Conservation (phyloP, 1,140 invertebrate genomes). For the Eriocheir sinensis region DNA sequence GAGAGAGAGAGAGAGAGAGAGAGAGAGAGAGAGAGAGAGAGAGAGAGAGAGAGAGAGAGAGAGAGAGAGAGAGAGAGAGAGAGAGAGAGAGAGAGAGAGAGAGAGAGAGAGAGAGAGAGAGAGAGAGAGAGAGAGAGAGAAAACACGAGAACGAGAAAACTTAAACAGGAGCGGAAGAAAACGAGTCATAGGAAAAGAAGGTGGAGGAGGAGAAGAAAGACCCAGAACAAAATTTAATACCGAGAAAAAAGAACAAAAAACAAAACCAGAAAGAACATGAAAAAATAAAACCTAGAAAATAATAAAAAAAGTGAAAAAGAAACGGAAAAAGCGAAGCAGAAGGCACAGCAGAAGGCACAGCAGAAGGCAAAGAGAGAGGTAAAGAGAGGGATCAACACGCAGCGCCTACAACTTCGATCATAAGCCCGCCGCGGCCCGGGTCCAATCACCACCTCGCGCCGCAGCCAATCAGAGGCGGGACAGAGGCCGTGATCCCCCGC, state of each 20-base stretch:
- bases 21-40: background rate
- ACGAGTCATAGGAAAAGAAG: background rate
- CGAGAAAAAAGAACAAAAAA: background rate
- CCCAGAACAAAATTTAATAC: background rate
- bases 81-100: background rate
- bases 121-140: slow-evolving; percentile 58
- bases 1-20: background rate
- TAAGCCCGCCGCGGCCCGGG: too few relatives aligned
- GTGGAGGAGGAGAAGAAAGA: background rate
- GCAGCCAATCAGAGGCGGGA: too few relatives aligned
- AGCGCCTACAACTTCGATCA: too few relatives aligned
- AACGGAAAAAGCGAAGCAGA: too few relatives aligned
- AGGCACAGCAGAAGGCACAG: too few relatives aligned
- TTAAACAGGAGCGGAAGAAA: too few relatives aligned
- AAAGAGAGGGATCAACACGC: too few relatives aligned
- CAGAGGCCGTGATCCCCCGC: too few relatives aligned
- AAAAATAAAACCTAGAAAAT: background rate
- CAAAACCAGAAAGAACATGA: background rate
- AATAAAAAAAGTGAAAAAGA: background rate
- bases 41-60: background rate
- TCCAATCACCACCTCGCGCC: too few relatives aligned
- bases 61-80: background rate
- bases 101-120: slow-evolving; percentile 18
- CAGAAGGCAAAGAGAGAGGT: too few relatives aligned
- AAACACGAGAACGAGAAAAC: too few relatives aligned